A percentile compares a stretch with the other conserved stretches of the same genome.
Evolutionary conservation across 2,113 vertebrate genomes (phyloP).

Genomic region (Brevimyrus niger): DNA sequence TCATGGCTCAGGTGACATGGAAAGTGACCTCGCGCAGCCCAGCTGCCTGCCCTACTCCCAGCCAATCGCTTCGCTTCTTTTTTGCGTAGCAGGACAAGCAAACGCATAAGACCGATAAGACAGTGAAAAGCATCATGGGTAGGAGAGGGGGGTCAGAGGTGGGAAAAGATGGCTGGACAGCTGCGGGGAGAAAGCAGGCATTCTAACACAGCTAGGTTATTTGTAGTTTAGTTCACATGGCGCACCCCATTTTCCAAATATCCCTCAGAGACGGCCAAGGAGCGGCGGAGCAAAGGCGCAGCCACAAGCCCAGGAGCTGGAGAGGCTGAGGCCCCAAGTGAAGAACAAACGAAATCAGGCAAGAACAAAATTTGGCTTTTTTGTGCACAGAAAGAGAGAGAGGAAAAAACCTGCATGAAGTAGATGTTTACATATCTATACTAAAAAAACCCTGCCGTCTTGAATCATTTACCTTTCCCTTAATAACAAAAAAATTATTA

Average conservation of each 20-base stretch:
- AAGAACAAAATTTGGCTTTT: not conserved
- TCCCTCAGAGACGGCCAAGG: slow-evolving; percentile 60
- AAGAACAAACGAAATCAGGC: not conserved
- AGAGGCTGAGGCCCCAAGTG: not conserved
- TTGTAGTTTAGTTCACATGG: slow-evolving; percentile 85
- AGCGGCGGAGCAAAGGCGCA: not conserved
- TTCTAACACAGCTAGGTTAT: slow-evolving; percentile 80
- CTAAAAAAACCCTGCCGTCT: not conserved
- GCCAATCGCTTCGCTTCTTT: slow-evolving; percentile 89
- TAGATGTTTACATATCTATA: not conserved
- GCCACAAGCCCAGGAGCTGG: not conserved
- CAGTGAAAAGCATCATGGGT: slow-evolving; percentile 98
- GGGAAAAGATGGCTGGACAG: slow-evolving; percentile 80
- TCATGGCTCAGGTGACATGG: slow-evolving; percentile 81
- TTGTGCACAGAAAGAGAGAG: not conserved
- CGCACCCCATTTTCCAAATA: slow-evolving; percentile 90
- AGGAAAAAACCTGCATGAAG: not conserved
- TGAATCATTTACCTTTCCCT: not conserved
- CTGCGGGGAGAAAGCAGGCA: slow-evolving; percentile 86
- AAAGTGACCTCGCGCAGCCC: slow-evolving; percentile 89
- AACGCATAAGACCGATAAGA: slow-evolving; percentile 93
- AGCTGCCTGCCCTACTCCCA: slow-evolving; percentile 90
- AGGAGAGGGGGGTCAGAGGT: slow-evolving; percentile 63
- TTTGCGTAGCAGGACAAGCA: slow-evolving; percentile 84
- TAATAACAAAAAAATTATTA: not conserved